A percentile compares a stretch with the other conserved stretches of the same genome.
phyloP scores from a whole-genome alignment of 1,140 invertebrate species.

The Triops cancriformis region DNA sequence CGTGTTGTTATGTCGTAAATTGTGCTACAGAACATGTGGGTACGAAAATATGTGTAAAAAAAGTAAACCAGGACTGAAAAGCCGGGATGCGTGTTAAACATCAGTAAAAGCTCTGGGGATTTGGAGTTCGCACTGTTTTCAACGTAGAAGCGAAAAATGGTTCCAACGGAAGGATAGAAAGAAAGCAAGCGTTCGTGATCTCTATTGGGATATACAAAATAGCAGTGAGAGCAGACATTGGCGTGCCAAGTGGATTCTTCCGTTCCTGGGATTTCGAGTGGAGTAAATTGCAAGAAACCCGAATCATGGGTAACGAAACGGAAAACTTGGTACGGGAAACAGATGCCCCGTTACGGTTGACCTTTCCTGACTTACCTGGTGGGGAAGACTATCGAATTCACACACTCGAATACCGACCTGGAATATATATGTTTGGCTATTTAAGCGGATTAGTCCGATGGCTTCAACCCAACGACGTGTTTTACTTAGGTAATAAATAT shows the following conservation, averaged over 20 bases:
- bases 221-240: neutral
- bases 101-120: neutral
- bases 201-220: neutral
- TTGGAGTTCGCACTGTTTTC: neutral
- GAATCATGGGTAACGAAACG: neutral
- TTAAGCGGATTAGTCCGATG: neutral
- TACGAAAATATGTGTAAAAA: neutral
- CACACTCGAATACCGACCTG: neutral
- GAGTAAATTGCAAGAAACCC: neutral
- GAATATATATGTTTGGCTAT: neutral
- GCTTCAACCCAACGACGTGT: neutral
- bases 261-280: slow-evolving; percentile 3
- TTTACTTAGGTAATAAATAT: neutral
- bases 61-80: neutral
- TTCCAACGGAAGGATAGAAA: too few relatives aligned
- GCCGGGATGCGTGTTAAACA: neutral
- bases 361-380: neutral
- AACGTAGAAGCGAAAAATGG: neutral
- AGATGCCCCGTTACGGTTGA: neutral
- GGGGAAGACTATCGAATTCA: neutral
- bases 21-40: neutral
- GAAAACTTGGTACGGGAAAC: neutral
- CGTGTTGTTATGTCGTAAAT: neutral
- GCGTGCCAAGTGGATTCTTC: neutral
- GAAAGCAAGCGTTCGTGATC: neutral